phyloP scores from a whole-genome alignment of 2,113 vertebrate species.

The Hoplias malabaricus region DNA sequence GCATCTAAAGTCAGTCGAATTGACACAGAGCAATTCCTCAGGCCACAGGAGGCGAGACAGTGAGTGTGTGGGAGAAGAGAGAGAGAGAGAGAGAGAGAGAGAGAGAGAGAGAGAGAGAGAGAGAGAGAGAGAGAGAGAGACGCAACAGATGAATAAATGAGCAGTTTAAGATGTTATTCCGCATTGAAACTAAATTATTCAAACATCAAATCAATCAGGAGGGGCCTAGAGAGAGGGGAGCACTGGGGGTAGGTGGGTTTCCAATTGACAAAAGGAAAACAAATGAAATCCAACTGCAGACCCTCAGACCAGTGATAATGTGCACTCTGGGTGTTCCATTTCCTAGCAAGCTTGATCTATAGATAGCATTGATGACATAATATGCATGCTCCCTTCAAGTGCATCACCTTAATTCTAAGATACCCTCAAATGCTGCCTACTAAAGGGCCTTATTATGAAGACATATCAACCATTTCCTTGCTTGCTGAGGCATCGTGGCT shows the following conservation, averaged over 20 bases:
- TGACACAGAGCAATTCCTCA: slow-evolving; percentile 43
- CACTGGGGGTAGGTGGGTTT: background rate
- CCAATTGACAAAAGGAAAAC: background rate
- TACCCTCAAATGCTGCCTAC: no score
- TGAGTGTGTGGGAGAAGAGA: no score
- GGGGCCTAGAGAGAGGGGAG: slow-evolving; percentile 16
- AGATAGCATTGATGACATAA: no score
- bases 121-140: background rate
- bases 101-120: slow-evolving; percentile 13
- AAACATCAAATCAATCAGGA: slow-evolving; percentile 47
- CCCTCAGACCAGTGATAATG: slow-evolving; percentile 2
- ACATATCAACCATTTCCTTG: no score
- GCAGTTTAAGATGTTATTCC: slow-evolving; percentile 42
- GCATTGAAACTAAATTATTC: slow-evolving; percentile 48
- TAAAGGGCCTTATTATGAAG: no score
- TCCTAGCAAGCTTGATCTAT: no score
- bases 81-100: background rate
- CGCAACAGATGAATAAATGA: slow-evolving; percentile 14
- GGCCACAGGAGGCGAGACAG: slow-evolving; percentile 9
- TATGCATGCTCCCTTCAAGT: no score
- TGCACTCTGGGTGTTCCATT: no score
- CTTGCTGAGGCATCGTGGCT: no score
- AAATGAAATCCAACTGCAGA: background rate
- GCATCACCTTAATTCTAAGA: no score
- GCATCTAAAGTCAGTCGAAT: slow-evolving; percentile 41